phyloP scores from a whole-genome alignment of 2,113 vertebrate species.

The Scomber japonicus region DNA sequence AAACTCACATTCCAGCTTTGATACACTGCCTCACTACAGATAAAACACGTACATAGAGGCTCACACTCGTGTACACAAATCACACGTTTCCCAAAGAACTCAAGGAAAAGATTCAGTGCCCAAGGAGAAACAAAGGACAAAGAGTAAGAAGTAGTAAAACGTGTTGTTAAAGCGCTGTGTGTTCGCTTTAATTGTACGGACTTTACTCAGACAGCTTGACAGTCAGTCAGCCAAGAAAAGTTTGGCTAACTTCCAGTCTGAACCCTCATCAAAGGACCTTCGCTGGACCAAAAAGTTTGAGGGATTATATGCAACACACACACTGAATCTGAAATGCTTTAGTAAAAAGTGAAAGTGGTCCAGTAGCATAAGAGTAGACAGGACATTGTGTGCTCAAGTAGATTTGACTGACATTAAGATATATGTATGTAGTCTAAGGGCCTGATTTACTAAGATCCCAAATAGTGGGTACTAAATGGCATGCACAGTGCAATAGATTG shows the following conservation, averaged over 20 bases:
- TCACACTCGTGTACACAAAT: slow-evolving; percentile 3
- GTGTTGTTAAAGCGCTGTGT: slow-evolving; percentile 33
- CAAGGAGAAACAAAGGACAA: slow-evolving; percentile 39
- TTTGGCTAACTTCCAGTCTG: slow-evolving; percentile 64
- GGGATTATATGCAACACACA: slow-evolving; percentile 60
- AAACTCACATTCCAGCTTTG: slow-evolving; percentile 68
- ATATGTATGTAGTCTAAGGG: slow-evolving; percentile 1
- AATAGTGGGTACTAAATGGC: no score
- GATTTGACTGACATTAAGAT: slow-evolving; percentile 44
- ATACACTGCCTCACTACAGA: slow-evolving; percentile 37
- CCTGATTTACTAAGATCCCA: no score
- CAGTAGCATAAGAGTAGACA: slow-evolving; percentile 16
- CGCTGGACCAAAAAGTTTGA: slow-evolving; percentile 64
- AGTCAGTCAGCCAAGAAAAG: slow-evolving; percentile 70
- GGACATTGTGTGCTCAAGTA: slow-evolving; percentile 38
- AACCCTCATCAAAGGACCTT: slow-evolving; percentile 70
- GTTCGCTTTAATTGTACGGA: slow-evolving; percentile 49
- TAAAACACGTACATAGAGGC: slow-evolving; percentile 6
- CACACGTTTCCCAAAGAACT: slow-evolving; percentile 9
- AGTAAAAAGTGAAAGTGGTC: slow-evolving; percentile 41
- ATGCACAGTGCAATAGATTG: no score
- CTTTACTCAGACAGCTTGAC: slow-evolving; percentile 61
- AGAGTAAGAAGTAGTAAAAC: slow-evolving; percentile 30
- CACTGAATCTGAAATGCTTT: slow-evolving; percentile 45
- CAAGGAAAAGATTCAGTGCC: slow-evolving; percentile 8